Base-by-base conservation (phyloP, 2,113 vertebrate species). In the Brachypteracias leptosomus region DNA sequence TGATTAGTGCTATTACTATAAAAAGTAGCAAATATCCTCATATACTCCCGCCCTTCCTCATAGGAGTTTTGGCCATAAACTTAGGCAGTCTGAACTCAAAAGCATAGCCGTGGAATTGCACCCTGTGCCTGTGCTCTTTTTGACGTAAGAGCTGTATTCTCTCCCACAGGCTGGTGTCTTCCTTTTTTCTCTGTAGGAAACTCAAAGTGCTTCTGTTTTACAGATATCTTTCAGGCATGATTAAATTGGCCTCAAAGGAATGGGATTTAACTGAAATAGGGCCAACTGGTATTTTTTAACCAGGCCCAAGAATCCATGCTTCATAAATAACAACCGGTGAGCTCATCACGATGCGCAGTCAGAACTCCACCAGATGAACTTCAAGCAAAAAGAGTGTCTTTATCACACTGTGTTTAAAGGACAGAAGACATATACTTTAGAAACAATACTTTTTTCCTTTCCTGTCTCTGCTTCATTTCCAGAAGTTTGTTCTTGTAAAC, bases 121-220 rank as follows among this genome's bases (percentile, higher is more conserved):
- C 55, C 55, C 65, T 85, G 25, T 75, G 54, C 12, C 0, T 78
- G 84, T 59, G 58, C 55, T 90, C 38, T 87, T 90, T 87, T 47
- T 68, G 83, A 74, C 83, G 6, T 70, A 24, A 80, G 85, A 78
- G 70, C 68, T 59, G 38, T 75, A 81, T 85, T 93, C 65, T 94
- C 20, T 78, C 55, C 70, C 4, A 3, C 42, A 75, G 76, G 79
- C 76, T 84, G 65, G 44, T 80, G 63, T 81, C 68, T 81, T 95
- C 86, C 86, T 95, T 95, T 95, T 89, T 96, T 92, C 94, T 85
- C 91, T 85, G 81, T 73, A 94, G 95, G 93, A 94, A 88, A 79
- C 36, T 82, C 44, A 18, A 78, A 95, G 49, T 73, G 62, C 70
- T 97, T 96, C 91, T 95, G 84, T 95, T 93, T 76, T 62, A 82